A percentile compares a stretch with the other conserved stretches of the same genome.
Evolutionary conservation across 2,888 invertebrate species (phyloP).

Genomic region (Synergus gifuensis): DNA sequence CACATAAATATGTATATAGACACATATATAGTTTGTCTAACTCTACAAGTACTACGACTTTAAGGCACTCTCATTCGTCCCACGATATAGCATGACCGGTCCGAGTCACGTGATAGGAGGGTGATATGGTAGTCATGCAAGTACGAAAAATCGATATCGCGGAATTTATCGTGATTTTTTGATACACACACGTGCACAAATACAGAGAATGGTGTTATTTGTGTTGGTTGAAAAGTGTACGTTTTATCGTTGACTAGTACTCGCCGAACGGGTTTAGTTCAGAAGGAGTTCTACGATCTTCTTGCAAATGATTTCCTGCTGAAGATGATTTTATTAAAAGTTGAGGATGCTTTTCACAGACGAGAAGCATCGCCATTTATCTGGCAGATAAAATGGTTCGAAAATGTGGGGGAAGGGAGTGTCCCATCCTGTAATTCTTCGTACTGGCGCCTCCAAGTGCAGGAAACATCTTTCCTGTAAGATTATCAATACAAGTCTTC

Average conservation of each 20-base stretch:
- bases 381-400: conserved; percentile 97
- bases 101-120: conserved; percentile 37
- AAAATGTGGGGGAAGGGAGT: conserved; percentile 98
- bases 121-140: conserved; percentile 32
- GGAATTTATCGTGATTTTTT: conserved; percentile 34
- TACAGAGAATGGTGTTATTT: not conserved
- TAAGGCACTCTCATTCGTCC: conserved; percentile 44
- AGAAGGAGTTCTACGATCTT: not conserved
- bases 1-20: not conserved
- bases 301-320: not conserved
- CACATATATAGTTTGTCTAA: not conserved
- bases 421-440: conserved; percentile 96
- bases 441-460: conserved; percentile 94
- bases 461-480: conserved; percentile 94
- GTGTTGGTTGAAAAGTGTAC: not conserved
- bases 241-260: not conserved
- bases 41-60: not conserved
- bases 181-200: not conserved
- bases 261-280: conserved; percentile 4
- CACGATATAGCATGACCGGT: conserved; percentile 46
- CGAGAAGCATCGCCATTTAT: conserved; percentile 93
- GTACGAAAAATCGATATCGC: conserved; percentile 38
- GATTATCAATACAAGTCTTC: not conserved
- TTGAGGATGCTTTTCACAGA: conserved; percentile 87
- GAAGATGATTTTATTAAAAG: conserved; percentile 80